Evolutionary conservation across 1,140 invertebrate species (phyloP).

Genomic region (Dinoponera quadriceps): DNA sequence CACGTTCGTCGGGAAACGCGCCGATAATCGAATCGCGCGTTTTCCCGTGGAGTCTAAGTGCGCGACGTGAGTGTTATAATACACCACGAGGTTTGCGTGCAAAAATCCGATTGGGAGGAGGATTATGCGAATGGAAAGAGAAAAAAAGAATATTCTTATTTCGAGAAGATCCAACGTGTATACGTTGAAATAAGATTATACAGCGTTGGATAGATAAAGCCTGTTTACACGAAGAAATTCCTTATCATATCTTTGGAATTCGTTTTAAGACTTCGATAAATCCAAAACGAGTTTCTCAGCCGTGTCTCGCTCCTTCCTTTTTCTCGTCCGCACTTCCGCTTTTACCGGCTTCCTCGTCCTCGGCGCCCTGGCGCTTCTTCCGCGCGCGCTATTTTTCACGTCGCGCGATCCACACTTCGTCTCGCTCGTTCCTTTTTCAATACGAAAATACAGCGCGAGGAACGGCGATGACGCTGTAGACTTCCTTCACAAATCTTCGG

Average conservation of each 20-base stretch:
- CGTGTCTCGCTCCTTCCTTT: not conserved
- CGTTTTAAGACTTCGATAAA: too few relatives aligned
- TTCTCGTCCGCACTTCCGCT: conserved; percentile 24
- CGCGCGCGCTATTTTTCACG: conserved; percentile 37
- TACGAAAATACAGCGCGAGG: conserved; percentile 58
- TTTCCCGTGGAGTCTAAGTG: not conserved
- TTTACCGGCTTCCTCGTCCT: conserved; percentile 28
- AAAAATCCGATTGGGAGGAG: too few relatives aligned
- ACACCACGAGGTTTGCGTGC: too few relatives aligned
- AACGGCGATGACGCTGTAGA: conserved; percentile 13
- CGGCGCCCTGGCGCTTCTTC: conserved; percentile 1
- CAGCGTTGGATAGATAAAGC: too few relatives aligned
- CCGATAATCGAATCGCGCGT: conserved; percentile 50
- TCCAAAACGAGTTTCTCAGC: too few relatives aligned
- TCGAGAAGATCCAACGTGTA: too few relatives aligned
- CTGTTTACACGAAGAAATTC: too few relatives aligned
- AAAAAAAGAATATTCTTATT: too few relatives aligned
- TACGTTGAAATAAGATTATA: too few relatives aligned
- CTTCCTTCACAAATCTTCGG: conserved; percentile 39
- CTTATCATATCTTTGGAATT: too few relatives aligned
- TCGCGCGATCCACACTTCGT: not conserved
- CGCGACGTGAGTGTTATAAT: too few relatives aligned
- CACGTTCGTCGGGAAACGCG: conserved; percentile 7
- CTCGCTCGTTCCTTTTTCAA: conserved; percentile 20
- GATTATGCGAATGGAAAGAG: too few relatives aligned